A percentile compares a stretch with the other conserved stretches of the same genome.
Evolutionary conservation across 2,888 invertebrate genomes (phyloP).

Genomic region (Hypena proboscidalis): DNA sequence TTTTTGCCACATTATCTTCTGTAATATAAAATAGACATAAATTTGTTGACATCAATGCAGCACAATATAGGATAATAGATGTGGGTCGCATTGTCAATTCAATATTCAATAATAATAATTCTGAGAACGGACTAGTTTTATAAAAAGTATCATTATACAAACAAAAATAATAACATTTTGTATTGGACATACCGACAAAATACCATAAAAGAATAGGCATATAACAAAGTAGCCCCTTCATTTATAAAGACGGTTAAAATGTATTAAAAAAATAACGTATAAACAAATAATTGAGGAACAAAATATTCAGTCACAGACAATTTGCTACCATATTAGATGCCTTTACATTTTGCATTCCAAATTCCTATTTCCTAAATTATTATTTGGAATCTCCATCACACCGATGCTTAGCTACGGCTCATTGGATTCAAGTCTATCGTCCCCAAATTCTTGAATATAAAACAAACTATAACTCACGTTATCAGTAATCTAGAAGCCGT

Average conservation of each 20-base stretch:
- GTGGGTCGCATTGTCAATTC: conserved; percentile 11
- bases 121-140: conserved; percentile 8
- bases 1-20: conserved; percentile 28
- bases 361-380: not conserved
- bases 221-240: too few relatives aligned
- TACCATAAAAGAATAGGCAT: too few relatives aligned
- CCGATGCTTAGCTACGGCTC: conserved; percentile 61
- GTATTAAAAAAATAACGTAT: not conserved
- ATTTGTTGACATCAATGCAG: conserved; percentile 29
- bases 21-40: conserved; percentile 31
- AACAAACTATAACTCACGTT: conserved; percentile 68
- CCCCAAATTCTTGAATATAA: conserved; percentile 72
- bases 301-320: not conserved
- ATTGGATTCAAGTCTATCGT: conserved; percentile 67
- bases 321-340: not conserved
- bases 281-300: not conserved
- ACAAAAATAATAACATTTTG: too few relatives aligned
- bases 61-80: conserved; percentile 28
- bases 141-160: too few relatives aligned
- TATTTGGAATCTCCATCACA: conserved; percentile 42
- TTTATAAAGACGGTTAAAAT: too few relatives aligned
- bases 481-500: conserved; percentile 66
- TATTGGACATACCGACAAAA: too few relatives aligned
- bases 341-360: not conserved
- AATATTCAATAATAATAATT: conserved; percentile 11